phyloP scores from a whole-genome alignment of 1,140 invertebrate genomes.

The Odontomachus brunneus region DNA sequence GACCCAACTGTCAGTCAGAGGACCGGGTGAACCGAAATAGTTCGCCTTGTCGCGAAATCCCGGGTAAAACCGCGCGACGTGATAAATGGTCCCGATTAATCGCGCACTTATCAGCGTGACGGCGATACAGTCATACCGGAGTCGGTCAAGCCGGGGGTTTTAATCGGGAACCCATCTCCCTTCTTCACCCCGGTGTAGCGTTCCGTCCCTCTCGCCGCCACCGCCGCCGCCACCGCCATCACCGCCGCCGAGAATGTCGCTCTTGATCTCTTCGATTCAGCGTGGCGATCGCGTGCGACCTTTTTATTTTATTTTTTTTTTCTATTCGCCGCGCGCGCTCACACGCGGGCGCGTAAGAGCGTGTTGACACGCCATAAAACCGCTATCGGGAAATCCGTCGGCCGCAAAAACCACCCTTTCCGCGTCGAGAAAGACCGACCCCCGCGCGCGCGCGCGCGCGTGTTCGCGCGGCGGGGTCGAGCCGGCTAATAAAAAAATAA shows the following conservation, averaged over 20 bases:
- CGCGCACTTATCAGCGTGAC: conserved; percentile 72
- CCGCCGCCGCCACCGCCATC: not conserved
- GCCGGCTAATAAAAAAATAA: conserved; percentile 84
- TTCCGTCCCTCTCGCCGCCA: not conserved
- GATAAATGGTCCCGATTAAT: conserved; percentile 73
- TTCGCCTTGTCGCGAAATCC: conserved; percentile 63
- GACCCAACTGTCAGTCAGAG: not conserved
- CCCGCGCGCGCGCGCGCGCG: conserved; percentile 54
- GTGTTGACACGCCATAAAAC: conserved; percentile 85
- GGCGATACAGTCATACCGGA: conserved; percentile 54
- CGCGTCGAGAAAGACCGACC: conserved; percentile 66
- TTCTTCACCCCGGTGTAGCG: not conserved
- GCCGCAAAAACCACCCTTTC: conserved; percentile 82
- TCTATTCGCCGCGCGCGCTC: conserved; percentile 68
- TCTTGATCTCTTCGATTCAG: conserved; percentile 73
- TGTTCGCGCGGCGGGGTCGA: conserved; percentile 71
- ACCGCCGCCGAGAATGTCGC: conserved; percentile 21
- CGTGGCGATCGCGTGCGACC: conserved; percentile 73
- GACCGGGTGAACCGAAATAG: conserved; percentile 12
- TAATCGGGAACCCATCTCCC: conserved; percentile 56
- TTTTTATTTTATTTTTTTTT: conserved; percentile 44
- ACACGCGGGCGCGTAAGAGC: conserved; percentile 76
- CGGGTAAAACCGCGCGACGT: conserved; percentile 51
- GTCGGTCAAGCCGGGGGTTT: conserved; percentile 41
- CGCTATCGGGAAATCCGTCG: conserved; percentile 84